These are phyloP conservation scores for Planococcus citri DNA, from an alignment of 1,140 invertebrate genomes.

Conservation along the genomic window DNA sequence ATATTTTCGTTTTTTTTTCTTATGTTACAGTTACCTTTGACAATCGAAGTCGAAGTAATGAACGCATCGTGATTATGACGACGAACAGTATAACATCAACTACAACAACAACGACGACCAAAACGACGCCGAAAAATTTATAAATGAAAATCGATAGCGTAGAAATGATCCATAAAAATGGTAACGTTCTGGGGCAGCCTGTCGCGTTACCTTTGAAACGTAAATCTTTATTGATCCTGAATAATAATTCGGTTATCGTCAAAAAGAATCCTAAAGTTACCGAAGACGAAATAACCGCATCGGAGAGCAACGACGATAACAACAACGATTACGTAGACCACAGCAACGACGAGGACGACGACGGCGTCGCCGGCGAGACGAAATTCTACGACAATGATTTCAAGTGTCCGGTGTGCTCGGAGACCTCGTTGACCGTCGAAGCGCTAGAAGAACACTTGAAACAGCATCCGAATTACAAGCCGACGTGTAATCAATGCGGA, in stretches of 20 bases:
- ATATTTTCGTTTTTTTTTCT: too few species aligned
- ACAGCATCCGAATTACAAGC: background rate
- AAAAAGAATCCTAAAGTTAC: background rate
- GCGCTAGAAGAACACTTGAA: background rate
- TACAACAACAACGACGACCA: too few species aligned
- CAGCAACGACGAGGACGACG: background rate
- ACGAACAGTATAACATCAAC: too few species aligned
- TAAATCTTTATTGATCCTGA: background rate
- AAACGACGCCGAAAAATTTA: background rate
- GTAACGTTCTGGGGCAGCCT: background rate
- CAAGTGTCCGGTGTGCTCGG: slow-evolving; percentile 6
- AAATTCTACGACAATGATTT: background rate
- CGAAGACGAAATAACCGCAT: background rate
- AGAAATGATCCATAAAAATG: slow-evolving; percentile 17
- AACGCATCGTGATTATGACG: too few species aligned
- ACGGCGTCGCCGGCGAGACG: background rate
- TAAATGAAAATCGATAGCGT: slow-evolving; percentile 10
- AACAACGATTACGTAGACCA: background rate
- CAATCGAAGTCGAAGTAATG: too few species aligned
- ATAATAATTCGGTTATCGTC: slow-evolving; percentile 14
- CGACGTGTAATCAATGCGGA: slow-evolving; percentile 1
- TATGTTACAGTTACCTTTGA: too few species aligned
- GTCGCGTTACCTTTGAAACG: background rate
- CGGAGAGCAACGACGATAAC: background rate
- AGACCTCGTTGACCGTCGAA: background rate